Base-by-base conservation (phyloP, 1,140 invertebrate species). In the Hylyphantes graminicola region DNA sequence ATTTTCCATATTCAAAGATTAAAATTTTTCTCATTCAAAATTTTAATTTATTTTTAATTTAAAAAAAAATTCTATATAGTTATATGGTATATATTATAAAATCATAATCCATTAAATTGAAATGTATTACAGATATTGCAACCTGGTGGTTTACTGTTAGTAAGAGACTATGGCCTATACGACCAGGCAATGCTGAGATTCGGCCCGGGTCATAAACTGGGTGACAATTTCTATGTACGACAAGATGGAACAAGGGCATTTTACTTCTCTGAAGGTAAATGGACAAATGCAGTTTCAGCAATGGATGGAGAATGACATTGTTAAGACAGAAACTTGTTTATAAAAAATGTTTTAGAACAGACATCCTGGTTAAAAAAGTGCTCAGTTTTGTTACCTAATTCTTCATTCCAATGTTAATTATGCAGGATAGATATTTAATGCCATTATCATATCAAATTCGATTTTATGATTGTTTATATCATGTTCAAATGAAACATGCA, bases 131-230 rank as follows among this genome's bases (percentile, higher is more conserved):
- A 92, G 84, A 89, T 94, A 9, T 89, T 99, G 0, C 93, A 93
- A 85, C 94, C 93, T 0, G 96, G 94, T 19, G 98, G 97, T 15
- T 88, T 95, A 55, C 88, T 99, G 6, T 89, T 99, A 7, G 96
- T 99, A 87, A 90, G 98, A 87, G 98, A 99, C 91, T 99, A 99
- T 90, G 98, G 97, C 0, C 90, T 97, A n/a, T 97, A 98, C 89
- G 98, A 99, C 90, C 96, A 99, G 94, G 96, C 98, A 4, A 98
- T 99, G 89, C 88, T 99, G 4, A 91, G 91, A 65, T 99, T 99
- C 89, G 94, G 96, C 86, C 93, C 95, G 6, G 97, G 97, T 0
- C 94, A 96, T 88, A 98, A 99, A 90, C 95, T 99, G 83, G 89
- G 92, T 9, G 96, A 99, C 35, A 98, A 99, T 90, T 95, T 98